These are phyloP conservation scores for Aurelia sp. DNA, from an alignment of 30 jellyfish, hydroid and myxozoan species.

Conservation along the genomic window DNA sequence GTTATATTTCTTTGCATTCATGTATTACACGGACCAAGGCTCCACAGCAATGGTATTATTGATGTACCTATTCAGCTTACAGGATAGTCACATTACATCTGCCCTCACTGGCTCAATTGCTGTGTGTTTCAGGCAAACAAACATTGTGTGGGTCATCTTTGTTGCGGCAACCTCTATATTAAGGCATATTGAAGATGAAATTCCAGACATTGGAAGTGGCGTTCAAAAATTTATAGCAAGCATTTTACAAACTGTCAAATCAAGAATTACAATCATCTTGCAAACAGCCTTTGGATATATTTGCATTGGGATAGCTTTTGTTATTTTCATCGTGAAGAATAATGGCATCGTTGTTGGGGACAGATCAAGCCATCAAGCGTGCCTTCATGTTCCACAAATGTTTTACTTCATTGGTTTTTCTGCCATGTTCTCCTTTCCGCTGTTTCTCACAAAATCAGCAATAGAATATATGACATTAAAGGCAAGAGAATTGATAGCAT, in stretches of 20 bases:
- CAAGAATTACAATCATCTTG: conserved; percentile 3
- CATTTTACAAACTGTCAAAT: conserved; percentile 12
- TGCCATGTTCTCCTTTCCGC: conserved; percentile 63
- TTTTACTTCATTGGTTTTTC: conserved; percentile 82
- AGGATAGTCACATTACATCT: conserved; percentile 65
- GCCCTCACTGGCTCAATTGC: conserved; percentile 85
- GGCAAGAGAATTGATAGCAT: conserved; percentile 11
- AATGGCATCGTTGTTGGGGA: conserved; percentile 98
- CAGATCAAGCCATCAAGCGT: conserved; percentile 92
- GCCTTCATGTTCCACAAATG: conserved; percentile 83
- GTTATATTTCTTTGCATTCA: conserved; percentile 80
- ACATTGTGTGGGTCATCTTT: conserved; percentile 92
- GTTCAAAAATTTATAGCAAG: not conserved
- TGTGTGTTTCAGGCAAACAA: conserved; percentile 92
- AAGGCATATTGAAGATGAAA: conserved; percentile 21
- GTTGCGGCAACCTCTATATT: conserved; percentile 63
- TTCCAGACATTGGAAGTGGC: conserved; percentile 29
- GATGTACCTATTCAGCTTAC: conserved; percentile 64
- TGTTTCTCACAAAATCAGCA: conserved; percentile 36
- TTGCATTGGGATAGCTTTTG: conserved; percentile 61
- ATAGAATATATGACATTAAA: not conserved
- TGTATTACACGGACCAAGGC: conserved; percentile 97
- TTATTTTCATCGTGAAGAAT: conserved; percentile 73
- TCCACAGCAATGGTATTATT: conserved; percentile 81
- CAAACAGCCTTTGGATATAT: conserved; percentile 63